Evolutionary conservation across 1,140 invertebrate genomes (phyloP).

Genomic region (Ladona fulva): DNA sequence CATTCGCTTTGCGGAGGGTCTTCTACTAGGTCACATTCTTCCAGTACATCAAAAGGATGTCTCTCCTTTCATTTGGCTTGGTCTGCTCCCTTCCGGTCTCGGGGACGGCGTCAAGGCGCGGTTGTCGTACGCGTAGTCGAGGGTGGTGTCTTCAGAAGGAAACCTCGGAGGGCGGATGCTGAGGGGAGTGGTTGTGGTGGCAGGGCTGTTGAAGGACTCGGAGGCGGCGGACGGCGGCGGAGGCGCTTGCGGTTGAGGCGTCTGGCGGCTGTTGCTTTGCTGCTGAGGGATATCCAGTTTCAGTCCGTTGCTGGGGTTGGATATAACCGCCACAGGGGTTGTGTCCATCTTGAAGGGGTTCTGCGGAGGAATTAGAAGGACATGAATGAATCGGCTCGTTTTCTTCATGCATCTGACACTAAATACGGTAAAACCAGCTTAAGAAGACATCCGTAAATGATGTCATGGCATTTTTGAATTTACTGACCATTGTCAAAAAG

Average conservation of each 20-base stretch:
- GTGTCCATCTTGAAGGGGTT: neutral
- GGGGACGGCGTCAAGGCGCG: slow-evolving; percentile 50
- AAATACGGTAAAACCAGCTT: too few species aligned
- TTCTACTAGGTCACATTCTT: too few species aligned
- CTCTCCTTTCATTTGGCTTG: slow-evolving; percentile 31
- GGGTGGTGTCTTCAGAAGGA: slow-evolving; percentile 54
- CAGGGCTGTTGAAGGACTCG: slow-evolving; percentile 34
- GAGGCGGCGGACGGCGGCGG: neutral
- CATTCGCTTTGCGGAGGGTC: too few species aligned
- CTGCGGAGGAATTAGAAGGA: neutral
- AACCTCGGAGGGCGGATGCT: slow-evolving; percentile 33
- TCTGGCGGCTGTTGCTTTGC: neutral
- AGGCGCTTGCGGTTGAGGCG: neutral
- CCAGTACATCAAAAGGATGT: slow-evolving; percentile 36
- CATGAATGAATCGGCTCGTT: too few species aligned
- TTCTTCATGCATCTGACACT: too few species aligned
- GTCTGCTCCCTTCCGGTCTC: slow-evolving; percentile 38
- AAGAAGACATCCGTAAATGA: too few species aligned
- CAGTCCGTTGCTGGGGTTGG: neutral
- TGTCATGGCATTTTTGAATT: too few species aligned
- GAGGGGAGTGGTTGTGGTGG: slow-evolving; percentile 44
- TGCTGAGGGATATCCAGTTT: neutral
- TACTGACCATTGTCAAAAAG: too few species aligned
- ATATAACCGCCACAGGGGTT: neutral
- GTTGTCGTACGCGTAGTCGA: slow-evolving; percentile 62